A percentile compares a stretch with the other conserved stretches of the same genome.
Conservation (phyloP, 2,888 invertebrate genomes). For the Erannis defoliaria region DNA sequence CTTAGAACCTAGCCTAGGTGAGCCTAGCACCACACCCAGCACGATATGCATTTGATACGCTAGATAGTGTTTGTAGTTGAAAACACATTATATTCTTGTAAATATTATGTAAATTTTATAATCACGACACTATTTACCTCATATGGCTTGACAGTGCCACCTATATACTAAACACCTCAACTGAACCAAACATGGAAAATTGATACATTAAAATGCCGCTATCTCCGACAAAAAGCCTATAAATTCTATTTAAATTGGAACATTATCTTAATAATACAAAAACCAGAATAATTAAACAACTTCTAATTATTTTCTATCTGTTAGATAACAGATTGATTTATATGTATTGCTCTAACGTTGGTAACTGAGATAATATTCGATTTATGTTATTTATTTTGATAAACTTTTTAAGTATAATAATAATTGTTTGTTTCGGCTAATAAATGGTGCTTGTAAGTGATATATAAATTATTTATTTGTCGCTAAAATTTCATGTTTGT, state of each 20-base stretch:
- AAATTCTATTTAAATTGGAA: constrained; percentile 43
- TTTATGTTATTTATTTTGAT: constrained; percentile 72
- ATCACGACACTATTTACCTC: too few species aligned
- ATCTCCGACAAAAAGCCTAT: constrained; percentile 39
- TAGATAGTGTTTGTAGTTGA: too few species aligned
- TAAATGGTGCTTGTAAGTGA: constrained; percentile 29
- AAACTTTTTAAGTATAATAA: constrained; percentile 33
- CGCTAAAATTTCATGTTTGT: constrained; percentile 25
- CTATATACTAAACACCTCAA: constrained; percentile 7
- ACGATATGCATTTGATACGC: too few species aligned
- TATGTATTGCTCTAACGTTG: constrained; percentile 58
- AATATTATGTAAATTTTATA: too few species aligned
- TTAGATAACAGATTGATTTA: constrained; percentile 79
- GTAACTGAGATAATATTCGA: constrained; percentile 63
- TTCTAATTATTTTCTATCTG: constrained; percentile 81
- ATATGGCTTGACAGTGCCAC: too few species aligned
- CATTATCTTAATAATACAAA: constrained; percentile 53
- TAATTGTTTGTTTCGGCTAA: constrained; percentile 42
- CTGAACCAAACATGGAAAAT: constrained; percentile 28
- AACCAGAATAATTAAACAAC: constrained; percentile 76
- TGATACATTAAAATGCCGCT: constrained; percentile 37
- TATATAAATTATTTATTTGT: constrained; percentile 48
- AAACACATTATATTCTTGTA: too few species aligned
- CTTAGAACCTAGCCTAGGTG: too few species aligned
- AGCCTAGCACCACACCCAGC: too few species aligned